Percentiles rank a stretch among this genome's conserved stretches.
phyloP scores from a whole-genome alignment of 2,888 invertebrate genomes.

The Cephonodes hylas region DNA sequence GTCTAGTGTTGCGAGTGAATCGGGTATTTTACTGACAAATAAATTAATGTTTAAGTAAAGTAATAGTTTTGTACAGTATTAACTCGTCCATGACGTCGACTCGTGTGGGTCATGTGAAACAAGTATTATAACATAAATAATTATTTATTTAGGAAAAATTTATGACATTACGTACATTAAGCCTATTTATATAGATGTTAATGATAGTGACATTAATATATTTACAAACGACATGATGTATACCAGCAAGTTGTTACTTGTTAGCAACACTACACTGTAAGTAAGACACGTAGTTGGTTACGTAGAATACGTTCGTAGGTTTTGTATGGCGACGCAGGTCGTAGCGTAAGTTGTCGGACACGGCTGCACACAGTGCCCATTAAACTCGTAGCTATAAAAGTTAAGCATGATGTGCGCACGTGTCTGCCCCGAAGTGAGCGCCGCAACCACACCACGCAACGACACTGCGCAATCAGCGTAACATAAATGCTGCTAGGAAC shows the following conservation, averaged over 20 bases:
- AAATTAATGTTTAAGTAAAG: conserved; percentile 22
- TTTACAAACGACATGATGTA: conserved; percentile 19
- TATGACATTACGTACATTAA: background rate
- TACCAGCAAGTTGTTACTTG: conserved; percentile 1
- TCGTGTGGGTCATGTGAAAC: conserved; percentile 25
- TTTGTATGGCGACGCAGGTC: conserved; percentile 16
- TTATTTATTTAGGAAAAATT: conserved; percentile 36
- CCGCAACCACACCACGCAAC: background rate
- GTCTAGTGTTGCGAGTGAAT: conserved; percentile 2
- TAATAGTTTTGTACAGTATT: conserved; percentile 16
- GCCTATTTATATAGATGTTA: background rate
- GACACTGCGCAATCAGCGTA: background rate
- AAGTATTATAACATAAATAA: conserved; percentile 44
- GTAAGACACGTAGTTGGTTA: conserved; percentile 1
- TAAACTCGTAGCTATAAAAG: background rate
- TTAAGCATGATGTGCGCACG: background rate
- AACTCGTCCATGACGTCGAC: conserved; percentile 16
- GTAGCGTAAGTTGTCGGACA: background rate
- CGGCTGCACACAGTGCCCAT: conserved; percentile 10
- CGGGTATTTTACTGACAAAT: conserved; percentile 26
- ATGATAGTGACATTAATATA: conserved; percentile 10
- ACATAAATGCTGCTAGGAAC: background rate
- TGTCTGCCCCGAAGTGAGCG: background rate
- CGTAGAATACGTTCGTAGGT: conserved; percentile 16
- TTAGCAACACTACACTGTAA: background rate